Percentiles rank a stretch among this genome's conserved stretches.
These are phyloP conservation scores for Cheilosia urbana DNA, from an alignment of 2,888 invertebrate species.

Conservation along the genomic window DNA sequence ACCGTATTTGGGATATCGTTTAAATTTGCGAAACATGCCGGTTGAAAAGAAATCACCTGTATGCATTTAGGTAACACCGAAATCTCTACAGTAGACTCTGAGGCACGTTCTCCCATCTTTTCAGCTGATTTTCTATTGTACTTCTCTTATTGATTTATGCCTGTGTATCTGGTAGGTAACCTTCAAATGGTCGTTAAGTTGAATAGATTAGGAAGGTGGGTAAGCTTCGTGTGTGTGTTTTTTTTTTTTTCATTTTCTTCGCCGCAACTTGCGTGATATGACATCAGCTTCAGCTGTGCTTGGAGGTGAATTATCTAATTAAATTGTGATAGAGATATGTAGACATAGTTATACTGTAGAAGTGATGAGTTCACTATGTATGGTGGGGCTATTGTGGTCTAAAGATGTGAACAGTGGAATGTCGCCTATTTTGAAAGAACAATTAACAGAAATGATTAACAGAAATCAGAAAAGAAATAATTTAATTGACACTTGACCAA, in stretches of 20 bases:
- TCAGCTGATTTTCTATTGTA: slow-evolving; percentile 27
- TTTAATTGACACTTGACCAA: too few relatives aligned
- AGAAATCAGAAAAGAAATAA: background rate
- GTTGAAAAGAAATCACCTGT: slow-evolving; percentile 27
- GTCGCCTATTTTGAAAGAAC: background rate
- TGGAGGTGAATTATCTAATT: slow-evolving; percentile 58
- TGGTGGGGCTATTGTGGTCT: background rate
- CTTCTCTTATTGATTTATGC: slow-evolving; percentile 1
- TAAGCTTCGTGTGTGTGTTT: slow-evolving; percentile 36
- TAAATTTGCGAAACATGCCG: background rate
- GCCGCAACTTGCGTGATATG: slow-evolving; percentile 57
- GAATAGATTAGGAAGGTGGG: slow-evolving; percentile 55
- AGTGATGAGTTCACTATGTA: slow-evolving; percentile 61
- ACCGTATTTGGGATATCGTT: slow-evolving; percentile 7
- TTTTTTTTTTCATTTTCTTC: slow-evolving; percentile 28
- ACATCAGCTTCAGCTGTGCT: slow-evolving; percentile 60
- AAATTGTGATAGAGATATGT: background rate
- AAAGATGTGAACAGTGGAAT: slow-evolving; percentile 20
- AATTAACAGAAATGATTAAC: background rate
- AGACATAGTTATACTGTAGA: slow-evolving; percentile 1
- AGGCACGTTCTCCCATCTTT: background rate
- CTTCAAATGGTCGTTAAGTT: slow-evolving; percentile 52
- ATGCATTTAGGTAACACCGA: background rate
- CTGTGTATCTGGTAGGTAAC: slow-evolving; percentile 29
- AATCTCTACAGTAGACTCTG: background rate